Percentiles rank a stretch among this genome's conserved stretches.
These are phyloP conservation scores for Pristionchus japonicus DNA, from an alignment of 2,888 invertebrate genomes.

Conservation along the genomic window DNA sequence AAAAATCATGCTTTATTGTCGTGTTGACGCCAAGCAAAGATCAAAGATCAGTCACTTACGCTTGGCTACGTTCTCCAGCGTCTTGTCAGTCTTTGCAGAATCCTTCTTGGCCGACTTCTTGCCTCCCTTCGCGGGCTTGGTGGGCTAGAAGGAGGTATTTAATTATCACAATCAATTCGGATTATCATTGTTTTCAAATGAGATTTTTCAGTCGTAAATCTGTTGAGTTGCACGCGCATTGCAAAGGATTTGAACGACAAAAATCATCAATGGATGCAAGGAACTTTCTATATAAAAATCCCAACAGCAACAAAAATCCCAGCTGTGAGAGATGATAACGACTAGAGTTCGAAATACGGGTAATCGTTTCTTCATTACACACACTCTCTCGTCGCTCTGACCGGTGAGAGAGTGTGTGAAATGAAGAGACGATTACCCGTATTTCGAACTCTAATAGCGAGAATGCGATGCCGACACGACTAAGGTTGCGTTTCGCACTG, in stretches of 20 bases:
- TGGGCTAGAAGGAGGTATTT: background rate
- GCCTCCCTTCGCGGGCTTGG: background rate
- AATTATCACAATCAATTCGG: too few species aligned
- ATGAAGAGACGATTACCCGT: background rate
- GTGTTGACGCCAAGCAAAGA: background rate
- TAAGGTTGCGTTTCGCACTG: too few species aligned
- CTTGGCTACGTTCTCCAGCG: background rate
- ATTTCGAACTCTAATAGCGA: background rate
- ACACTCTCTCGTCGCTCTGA: background rate
- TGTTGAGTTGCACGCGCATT: too few species aligned
- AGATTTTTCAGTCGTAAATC: too few species aligned
- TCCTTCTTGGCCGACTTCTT: background rate
- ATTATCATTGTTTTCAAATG: too few species aligned
- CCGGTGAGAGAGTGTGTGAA: background rate
- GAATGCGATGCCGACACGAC: too few species aligned
- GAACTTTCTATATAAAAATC: too few species aligned
- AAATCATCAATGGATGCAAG: too few species aligned
- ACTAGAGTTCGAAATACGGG: background rate
- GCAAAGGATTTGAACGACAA: too few species aligned
- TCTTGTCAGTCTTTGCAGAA: background rate
- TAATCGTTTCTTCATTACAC: background rate
- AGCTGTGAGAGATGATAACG: too few species aligned
- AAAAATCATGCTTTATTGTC: too few species aligned
- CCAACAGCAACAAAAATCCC: too few species aligned
- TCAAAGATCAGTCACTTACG: background rate